phyloP scores from a whole-genome alignment of 2,113 vertebrate species.

The Lepus americanus region DNA sequence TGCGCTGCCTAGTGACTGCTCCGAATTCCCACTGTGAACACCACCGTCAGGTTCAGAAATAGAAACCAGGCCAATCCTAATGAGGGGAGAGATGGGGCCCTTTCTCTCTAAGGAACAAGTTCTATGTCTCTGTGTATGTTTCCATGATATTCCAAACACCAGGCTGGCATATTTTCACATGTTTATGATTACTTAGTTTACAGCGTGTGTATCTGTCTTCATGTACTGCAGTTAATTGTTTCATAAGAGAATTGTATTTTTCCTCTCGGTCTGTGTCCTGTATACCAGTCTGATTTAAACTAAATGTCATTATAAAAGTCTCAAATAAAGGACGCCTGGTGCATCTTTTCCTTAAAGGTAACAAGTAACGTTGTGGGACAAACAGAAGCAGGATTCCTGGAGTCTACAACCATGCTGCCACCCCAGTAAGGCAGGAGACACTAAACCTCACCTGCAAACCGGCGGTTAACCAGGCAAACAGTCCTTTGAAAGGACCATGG shows the following conservation, averaged over 20 bases:
- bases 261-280: neutral
- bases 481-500: neutral
- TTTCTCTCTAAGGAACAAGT: slow-evolving; percentile 22
- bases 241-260: neutral
- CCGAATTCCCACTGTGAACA: neutral
- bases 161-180: neutral
- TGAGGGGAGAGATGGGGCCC: neutral
- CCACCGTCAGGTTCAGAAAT: neutral
- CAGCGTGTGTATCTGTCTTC: neutral
- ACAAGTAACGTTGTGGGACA: neutral
- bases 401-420: neutral
- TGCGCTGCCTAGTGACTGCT: neutral
- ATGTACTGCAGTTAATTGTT: neutral
- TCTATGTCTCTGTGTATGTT: neutral
- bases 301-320: neutral
- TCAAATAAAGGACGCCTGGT: neutral
- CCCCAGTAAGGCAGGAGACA: neutral
- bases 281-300: neutral
- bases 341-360: neutral
- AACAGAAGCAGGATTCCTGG: neutral
- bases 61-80: slow-evolving; percentile 33
- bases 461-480: neutral
- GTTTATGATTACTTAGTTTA: neutral
- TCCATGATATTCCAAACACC: slow-evolving; percentile 7
- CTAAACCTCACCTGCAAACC: slow-evolving; percentile 6